Evolutionary conservation across 2,888 invertebrate species (phyloP).

Genomic region (Drosophila meridionalis): DNA sequence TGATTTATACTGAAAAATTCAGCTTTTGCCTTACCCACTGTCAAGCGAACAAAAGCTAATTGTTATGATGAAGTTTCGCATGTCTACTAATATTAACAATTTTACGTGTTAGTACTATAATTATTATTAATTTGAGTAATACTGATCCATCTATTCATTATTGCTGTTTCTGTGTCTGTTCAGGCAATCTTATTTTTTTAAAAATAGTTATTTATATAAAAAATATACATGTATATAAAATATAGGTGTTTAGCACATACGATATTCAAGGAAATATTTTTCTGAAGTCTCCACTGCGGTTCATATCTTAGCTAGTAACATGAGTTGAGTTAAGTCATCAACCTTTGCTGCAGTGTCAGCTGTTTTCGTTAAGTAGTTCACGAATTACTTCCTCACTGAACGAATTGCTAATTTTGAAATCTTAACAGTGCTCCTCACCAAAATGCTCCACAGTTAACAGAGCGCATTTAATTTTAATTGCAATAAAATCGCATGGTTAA

Average conservation of each 20-base stretch:
- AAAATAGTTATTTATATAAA: too few species aligned
- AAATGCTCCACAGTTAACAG: constrained; percentile 7
- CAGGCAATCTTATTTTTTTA: too few species aligned
- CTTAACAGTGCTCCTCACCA: background rate
- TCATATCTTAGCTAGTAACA: background rate
- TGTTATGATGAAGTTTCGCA: too few species aligned
- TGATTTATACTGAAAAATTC: too few species aligned
- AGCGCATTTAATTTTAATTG: background rate
- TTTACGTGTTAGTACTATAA: too few species aligned
- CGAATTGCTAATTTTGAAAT: background rate
- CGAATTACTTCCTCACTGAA: background rate
- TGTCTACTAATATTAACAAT: too few species aligned
- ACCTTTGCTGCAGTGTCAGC: background rate
- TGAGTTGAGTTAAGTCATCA: background rate
- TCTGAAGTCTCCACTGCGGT: background rate
- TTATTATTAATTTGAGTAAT: too few species aligned
- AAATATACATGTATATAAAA: background rate
- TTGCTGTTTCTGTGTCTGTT: too few species aligned
- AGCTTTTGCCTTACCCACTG: too few species aligned
- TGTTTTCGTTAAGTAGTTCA: constrained; percentile 1
- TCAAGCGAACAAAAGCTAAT: too few species aligned
- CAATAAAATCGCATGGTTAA: background rate
- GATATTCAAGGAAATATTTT: constrained; percentile 25
- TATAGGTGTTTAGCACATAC: constrained; percentile 38
- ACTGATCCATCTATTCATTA: too few species aligned